Evolutionary conservation across 2,888 invertebrate genomes (phyloP), one percentile per base, ranked within the genome.

Genomic region (Acanthoscelides obtectus): DNA sequence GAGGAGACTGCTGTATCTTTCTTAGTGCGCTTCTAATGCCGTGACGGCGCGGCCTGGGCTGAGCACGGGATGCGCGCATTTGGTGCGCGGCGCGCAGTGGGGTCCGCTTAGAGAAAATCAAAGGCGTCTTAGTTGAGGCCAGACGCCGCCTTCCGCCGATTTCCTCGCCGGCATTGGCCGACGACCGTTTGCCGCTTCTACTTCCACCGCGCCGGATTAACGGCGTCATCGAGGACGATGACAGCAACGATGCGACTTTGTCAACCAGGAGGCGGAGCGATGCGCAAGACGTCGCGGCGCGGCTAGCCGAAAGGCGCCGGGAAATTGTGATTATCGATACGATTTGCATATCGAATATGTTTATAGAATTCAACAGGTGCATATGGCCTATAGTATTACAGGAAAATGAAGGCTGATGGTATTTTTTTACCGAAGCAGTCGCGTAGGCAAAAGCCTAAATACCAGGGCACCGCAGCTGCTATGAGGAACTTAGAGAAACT

Each of bases 71-170:
- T 75, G 75, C 76, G 75, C 77, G 75, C 45, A 17, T 45, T 45
- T 12, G 45, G 45, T 45, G 45, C 45, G 45, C 45, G 45, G 45
- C 45, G 45, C 45, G 45, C 45, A 12, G 45, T 12, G 70, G 72
- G 75, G 79, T 76, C 75, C 75, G 77, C 73, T 73, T 75, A 74
- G 76, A 74, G 76, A 75, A 74, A 66, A 74, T 77, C 75, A 72
- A 45, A 79, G 79, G 77, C 76, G 79, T 78, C 75, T 75, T 45
- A 74, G 75, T 73, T 76, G 73, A 21, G 12, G 20, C 21, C 72
- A 75, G 74, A 78, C 78, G 77, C 80, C 81, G 81, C 81, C 81
- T 80, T 79, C 79, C 69, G 76, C 73, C 70, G 75, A 76, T 76
- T 73, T 76, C 72, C 75, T 74, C 77, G 70, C 76, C 74, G 77